Conservation (phyloP, 2,113 vertebrate genomes). For the Eubucco bourcierii region DNA sequence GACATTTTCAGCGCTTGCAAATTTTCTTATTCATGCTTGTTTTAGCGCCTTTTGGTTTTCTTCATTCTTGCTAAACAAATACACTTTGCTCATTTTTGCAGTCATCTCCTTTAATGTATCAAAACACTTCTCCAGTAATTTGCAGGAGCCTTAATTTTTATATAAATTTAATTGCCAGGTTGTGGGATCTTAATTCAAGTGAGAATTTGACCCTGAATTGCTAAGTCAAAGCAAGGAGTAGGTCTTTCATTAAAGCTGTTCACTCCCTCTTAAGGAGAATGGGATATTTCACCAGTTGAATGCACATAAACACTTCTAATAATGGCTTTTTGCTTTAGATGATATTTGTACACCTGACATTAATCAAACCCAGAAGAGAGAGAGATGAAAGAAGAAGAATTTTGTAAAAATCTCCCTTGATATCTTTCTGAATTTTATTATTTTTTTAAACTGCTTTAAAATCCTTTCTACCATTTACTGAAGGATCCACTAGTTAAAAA, state of each 20-base stretch:
- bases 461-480: background rate
- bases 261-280: background rate
- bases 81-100: background rate
- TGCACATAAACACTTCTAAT: background rate
- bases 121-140: background rate
- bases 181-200: background rate
- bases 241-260: background rate
- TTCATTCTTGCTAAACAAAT: background rate
- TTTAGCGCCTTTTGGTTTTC: background rate
- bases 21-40: background rate
- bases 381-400: background rate
- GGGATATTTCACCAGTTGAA: background rate
- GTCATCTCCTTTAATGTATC: background rate
- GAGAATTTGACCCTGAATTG: background rate
- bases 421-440: background rate
- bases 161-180: background rate
- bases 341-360: background rate
- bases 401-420: background rate
- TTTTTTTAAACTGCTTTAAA: background rate
- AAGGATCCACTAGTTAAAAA: background rate
- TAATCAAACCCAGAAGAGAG: background rate
- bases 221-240: background rate
- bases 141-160: background rate
- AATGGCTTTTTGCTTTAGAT: background rate
- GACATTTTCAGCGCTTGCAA: too few species aligned